Evolutionary conservation across 2,113 vertebrate genomes (phyloP).

Genomic region (Sylvilagus bachmani): DNA sequence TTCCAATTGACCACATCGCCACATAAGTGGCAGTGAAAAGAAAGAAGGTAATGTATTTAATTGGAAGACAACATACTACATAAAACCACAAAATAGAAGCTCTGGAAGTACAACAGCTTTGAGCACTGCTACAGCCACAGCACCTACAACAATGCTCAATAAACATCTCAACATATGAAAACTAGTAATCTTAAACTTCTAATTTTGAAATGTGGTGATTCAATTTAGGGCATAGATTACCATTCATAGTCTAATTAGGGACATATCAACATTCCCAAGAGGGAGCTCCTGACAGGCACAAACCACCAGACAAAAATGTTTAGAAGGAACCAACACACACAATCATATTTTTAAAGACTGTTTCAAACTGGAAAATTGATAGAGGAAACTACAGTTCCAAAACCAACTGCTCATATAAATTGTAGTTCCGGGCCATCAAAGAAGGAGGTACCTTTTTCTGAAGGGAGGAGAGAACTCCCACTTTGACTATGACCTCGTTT

Average conservation of each 20-base stretch:
- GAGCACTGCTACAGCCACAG: not conserved
- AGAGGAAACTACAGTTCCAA: constrained; percentile 10
- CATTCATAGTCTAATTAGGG: constrained; percentile 2
- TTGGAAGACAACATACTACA: not conserved
- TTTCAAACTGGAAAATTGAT: constrained; percentile 1
- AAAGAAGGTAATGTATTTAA: constrained; percentile 51
- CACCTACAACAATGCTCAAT: not conserved
- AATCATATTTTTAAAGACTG: constrained; percentile 1
- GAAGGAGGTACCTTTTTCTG: no score
- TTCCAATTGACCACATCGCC: constrained; percentile 37
- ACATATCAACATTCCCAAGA: constrained; percentile 1
- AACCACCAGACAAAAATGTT: constrained; percentile 19
- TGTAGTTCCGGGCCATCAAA: not conserved
- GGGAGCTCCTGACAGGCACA: not conserved
- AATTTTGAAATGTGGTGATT: constrained; percentile 54
- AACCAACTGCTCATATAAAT: not conserved
- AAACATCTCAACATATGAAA: constrained; percentile 55
- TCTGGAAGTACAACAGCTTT: not conserved
- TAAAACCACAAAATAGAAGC: not conserved
- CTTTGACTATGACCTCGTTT: no score
- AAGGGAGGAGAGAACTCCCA: no score
- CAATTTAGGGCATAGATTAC: not conserved
- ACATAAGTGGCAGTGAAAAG: not conserved
- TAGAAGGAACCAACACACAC: constrained; percentile 3
- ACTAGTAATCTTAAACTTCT: constrained; percentile 24